Base-by-base conservation (phyloP, 1,140 invertebrate genomes). In the Leptopilina boulardi region DNA sequence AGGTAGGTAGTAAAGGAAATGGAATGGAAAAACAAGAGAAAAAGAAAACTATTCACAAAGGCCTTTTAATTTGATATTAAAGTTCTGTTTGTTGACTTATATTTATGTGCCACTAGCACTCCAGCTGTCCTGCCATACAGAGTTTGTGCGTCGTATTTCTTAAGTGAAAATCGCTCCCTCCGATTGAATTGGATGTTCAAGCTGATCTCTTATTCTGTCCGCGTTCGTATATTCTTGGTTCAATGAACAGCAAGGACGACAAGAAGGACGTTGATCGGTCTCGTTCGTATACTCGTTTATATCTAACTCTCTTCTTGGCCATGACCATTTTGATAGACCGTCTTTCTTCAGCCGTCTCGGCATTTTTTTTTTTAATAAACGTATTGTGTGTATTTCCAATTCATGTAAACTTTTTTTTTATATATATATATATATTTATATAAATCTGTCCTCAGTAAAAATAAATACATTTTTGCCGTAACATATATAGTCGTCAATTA, bases 41-140 rank as follows among this genome's bases (percentile, higher is more conserved):
- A 23, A 66, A 26, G n/a, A 26, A 66, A 30, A 34, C 13, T 3
- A 30, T 23, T n/a, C 10, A 66, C 59, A n/a, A 66, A 56, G 71
- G 41, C 23, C 70, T 47, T 75, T 71, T 44, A n/a, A 26, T 34
- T 54, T 41, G 74, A 76, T 76, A 77, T 77, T 70, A 70, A 77
- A 56, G 59, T 71, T 73, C 81, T 26, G 75, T 80, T 77, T 77
- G 70, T 54, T 71, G 79, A 78, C 79, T 21, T 71, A 73, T 86
- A 83, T 84, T 86, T 84, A 83, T 80, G 70, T 85, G 80, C 74
- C 75, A 78, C 26, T 76, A 56, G 66, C 77, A 82, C 79, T 80
- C 59, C 70, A 71, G 42, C 30, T 18, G 38, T 23, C 41, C 47
- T 70, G 38, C 34, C 23, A 8, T 11, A 2, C 76, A 38, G 21